Conservation (phyloP, 2,113 vertebrate species). For the Microcebus jonahi region DNA sequence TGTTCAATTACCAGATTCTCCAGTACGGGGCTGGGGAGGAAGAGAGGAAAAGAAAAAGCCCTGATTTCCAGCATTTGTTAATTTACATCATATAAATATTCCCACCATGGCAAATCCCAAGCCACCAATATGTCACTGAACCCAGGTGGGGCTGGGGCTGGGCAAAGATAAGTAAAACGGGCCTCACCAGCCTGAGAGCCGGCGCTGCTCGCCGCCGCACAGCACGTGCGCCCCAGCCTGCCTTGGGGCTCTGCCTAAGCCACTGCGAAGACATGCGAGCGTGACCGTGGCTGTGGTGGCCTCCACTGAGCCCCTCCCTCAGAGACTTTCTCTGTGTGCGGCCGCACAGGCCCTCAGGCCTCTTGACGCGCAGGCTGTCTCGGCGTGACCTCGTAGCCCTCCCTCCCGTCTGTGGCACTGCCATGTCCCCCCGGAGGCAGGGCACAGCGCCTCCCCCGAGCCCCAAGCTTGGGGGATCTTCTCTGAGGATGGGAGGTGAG, state of each 20-base stretch:
- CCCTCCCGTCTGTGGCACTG: background rate
- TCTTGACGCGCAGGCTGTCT: background rate
- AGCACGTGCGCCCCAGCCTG: background rate
- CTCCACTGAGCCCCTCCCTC: background rate
- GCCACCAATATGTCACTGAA: background rate
- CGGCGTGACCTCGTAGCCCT: background rate
- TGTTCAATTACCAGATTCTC: background rate
- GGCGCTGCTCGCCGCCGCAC: background rate
- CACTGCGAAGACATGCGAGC: background rate
- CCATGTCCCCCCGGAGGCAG: background rate
- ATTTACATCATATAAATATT: background rate
- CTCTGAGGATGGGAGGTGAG: background rate
- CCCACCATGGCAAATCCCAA: background rate
- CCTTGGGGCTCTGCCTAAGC: background rate
- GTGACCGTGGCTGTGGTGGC: too few species aligned
- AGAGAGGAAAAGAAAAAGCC: background rate
- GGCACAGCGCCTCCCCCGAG: background rate
- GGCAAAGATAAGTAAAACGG: too few species aligned
- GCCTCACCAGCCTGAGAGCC: background rate
- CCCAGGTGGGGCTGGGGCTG: too few species aligned
- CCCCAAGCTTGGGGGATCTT: background rate
- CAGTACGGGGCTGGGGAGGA: too few species aligned
- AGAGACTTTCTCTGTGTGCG: background rate
- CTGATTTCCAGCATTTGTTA: background rate
- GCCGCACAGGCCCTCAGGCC: fast-evolving